Evolutionary conservation across 2,888 invertebrate species (phyloP), one percentile per base, ranked within the genome.

Genomic region (Meiosimyza decipiens): DNA sequence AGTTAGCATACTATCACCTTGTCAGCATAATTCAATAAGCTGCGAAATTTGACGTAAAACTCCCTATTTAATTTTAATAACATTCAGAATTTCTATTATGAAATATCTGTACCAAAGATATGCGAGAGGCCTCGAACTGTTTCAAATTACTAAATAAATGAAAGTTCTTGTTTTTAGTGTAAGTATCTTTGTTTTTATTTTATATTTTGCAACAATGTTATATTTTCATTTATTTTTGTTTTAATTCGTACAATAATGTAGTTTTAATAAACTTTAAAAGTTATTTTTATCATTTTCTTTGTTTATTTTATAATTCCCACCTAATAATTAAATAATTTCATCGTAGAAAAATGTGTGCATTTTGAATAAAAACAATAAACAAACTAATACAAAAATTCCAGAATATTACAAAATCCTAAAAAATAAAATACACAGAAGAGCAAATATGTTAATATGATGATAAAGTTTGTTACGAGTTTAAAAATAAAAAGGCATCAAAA

Each of bases 341-440:
- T 52, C 52, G 70, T 70, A 70, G 70, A 70, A 63, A 70, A 70
- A 62, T 55, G 70, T 63, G 70, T 63, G 70, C 70, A 63, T 63
- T 70, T 70, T 50, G 68, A 54, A 15, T 28, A 28, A 68, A 47
- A 69, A 59, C 68, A 40, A 40, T 40, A 40, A 40, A 40, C 40
- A 40, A 40, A 40, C 40, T 40, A 40, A 6, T 40, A 28, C 16
- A 57, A 40, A 60, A 5, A 67, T 57, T 57, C 18, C 51, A 13
- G 33, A n/a, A 40, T 6, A 62, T 47, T 47, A 62, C 47, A 62
- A 62, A 62, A n/a, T 49, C 16, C 15, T 47, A 47, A 47, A 62
- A 15, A 16, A 64, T 40, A 64, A 64, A 64, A 28, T 22, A 64
- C 13, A 60, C 40, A 16, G 47, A 22, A 69, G 60, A 59, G 28